phyloP scores from a whole-genome alignment of 2,113 vertebrate species.

The Patagioenas fasciata region DNA sequence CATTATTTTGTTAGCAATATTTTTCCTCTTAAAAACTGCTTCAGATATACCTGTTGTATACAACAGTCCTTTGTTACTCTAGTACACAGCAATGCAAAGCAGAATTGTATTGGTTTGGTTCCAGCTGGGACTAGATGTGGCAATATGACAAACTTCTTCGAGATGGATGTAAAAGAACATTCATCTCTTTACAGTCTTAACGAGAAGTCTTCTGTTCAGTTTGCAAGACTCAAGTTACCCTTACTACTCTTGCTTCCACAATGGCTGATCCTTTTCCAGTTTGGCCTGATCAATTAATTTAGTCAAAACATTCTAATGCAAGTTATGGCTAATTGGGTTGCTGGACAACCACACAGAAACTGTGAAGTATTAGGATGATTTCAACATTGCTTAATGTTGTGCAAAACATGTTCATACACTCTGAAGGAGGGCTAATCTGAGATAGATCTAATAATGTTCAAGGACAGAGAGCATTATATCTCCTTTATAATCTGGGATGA shows the following conservation, averaged over 20 bases:
- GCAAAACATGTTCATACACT: not conserved
- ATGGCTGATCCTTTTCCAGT: not conserved
- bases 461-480: not conserved
- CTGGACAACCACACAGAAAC: not conserved
- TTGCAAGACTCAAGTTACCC: not conserved
- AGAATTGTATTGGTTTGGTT: not conserved
- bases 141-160: not conserved
- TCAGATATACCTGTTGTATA: not conserved
- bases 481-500: not conserved
- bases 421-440: not conserved
- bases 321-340: not conserved
- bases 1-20: not conserved
- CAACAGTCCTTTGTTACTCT: not conserved
- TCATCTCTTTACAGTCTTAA: not conserved
- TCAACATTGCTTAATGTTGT: not conserved
- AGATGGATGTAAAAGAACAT: not conserved
- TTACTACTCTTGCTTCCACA: fast-evolving
- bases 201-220: not conserved
- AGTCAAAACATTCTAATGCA: not conserved
- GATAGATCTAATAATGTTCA: not conserved
- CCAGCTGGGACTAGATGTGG: not conserved
- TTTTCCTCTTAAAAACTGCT: not conserved
- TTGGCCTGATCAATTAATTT: not conserved
- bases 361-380: not conserved
- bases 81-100: not conserved